These are phyloP conservation scores for Phrynocephalus forsythii DNA, from an alignment of 2,797 vertebrate species.

Conservation along the genomic window DNA sequence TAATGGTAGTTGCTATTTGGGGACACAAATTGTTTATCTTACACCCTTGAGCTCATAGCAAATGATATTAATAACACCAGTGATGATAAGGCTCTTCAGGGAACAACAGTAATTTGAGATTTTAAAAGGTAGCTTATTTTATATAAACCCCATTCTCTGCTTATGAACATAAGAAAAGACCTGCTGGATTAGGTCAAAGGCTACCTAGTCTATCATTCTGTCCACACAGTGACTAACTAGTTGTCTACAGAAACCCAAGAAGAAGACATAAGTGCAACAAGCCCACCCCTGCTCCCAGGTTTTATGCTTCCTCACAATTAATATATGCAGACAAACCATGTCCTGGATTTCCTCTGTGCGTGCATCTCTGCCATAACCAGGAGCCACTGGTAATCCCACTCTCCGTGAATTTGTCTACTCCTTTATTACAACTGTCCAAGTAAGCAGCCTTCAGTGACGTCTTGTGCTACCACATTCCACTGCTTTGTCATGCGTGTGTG, in stretches of 20 bases:
- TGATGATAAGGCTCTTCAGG: not conserved
- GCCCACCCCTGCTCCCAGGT: no score
- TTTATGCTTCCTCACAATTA: not conserved
- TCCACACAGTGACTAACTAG: not conserved
- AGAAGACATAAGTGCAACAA: not conserved
- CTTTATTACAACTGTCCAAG: not conserved
- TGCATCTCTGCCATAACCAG: not conserved
- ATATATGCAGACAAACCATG: not conserved
- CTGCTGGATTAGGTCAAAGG: not conserved
- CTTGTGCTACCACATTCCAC: not conserved
- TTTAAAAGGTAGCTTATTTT: not conserved
- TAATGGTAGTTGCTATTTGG: not conserved
- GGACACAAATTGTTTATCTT: not conserved
- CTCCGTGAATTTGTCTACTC: not conserved
- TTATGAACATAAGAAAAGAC: not conserved
- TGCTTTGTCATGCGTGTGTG: not conserved
- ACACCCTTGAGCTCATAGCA: not conserved
- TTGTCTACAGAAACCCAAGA: not conserved
- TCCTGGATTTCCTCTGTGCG: not conserved
- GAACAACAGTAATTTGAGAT: not conserved
- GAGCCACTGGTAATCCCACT: not conserved
- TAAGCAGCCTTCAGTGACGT: not conserved
- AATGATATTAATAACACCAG: no score
- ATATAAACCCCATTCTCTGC: not conserved
- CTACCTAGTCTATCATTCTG: not conserved